Evolutionary conservation across 2,113 vertebrate species (phyloP), one percentile per base, ranked within the genome.

Genomic region (Campylomormyrus numenius): DNA sequence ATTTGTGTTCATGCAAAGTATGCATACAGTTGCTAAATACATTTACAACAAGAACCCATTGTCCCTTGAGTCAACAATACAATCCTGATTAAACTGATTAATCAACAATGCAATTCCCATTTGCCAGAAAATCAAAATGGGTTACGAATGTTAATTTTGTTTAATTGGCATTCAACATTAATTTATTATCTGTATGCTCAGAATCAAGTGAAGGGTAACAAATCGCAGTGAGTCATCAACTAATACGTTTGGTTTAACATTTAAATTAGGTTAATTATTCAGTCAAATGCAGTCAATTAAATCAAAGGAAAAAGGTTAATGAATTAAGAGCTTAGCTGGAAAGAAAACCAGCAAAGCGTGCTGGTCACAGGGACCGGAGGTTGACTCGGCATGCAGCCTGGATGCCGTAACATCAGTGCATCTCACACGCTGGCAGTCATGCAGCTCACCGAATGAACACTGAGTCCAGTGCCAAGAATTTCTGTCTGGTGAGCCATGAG

Each of bases 281-380:
- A 80, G 74, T 80, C 74, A 80, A 39, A 42, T 80, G 74, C 74
- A 80, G 74, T 80, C 74, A 80, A 42, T 80, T 80, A 80, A 80
- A 80, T 80, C 31, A 39, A 39, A 39, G 74, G 31, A 2, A 80
- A 80, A 42, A 80, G 74, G 74, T 80, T 80, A 80, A 80, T 80
- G 74, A 80, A 80, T 42, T 80, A 80, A 42, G 74, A 80, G 74
- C 74, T 42, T 42, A 80, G 31, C 74, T 17, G 31, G 35, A 80
- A 42, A 80, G 35, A 19, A 80, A 42, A 80, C 13, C 74, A 80
- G 74, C 13, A 80, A 39, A 35, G 74, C 74, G 13, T 42, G 35
- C 31, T 19, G 15, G 74, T 80, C 31, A 42, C 35, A 35, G 5
- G 31, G 35, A 80, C 35, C 62, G 62, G 62, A 31, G 62, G 31